Evolutionary conservation across 1,140 invertebrate species (phyloP), one percentile per base, ranked within the genome.

Genomic region (Dinoponera quadriceps): DNA sequence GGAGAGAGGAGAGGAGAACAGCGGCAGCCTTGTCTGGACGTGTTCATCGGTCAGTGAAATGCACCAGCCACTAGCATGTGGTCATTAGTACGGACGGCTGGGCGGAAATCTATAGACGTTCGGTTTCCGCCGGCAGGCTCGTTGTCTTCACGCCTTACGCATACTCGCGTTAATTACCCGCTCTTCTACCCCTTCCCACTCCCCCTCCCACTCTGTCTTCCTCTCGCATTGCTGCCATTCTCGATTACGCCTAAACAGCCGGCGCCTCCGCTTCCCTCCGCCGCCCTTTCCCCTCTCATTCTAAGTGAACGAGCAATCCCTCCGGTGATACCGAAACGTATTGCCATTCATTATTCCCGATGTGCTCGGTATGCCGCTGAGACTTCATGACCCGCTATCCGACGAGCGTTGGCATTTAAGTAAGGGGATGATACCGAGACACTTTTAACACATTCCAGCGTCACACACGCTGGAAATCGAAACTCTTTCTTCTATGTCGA

Each of bases 11-110:
- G 57, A 55, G 25, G 69, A 16, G 60, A 73, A 65, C 72, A 38
- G 72, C 78, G 73, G 65, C 66, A 84, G 85, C 74, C 85, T 74
- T 74, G 72, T 73, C 65, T 7, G 74, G 72, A 78, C 25, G 49
- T 86, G 85, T 83, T 87, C 85, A 86, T 86, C 65, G 85, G 71
- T 77, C 84, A 82, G 84, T 86, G 85, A 86, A 85, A 86, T 63
- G 84, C 65, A 54, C 9, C 71, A 72, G 55, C 65, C 84, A 77
- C 85, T 48, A 73, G 69, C 72, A 73, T 73, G 84, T 72, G 80
- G 78, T 86, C 80, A 83, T 87, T 87, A 86, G 73, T 68, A 86
- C 84, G 85, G 66, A 83, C 72, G 78, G 27, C 66, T 83, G 84
- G 49, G 2, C 33, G 29, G 54, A 81, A 83, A 77, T 83, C 78